Evolutionary conservation across 2,888 invertebrate species (phyloP), one percentile per base, ranked within the genome.

Genomic region (Apoda limacodes): DNA sequence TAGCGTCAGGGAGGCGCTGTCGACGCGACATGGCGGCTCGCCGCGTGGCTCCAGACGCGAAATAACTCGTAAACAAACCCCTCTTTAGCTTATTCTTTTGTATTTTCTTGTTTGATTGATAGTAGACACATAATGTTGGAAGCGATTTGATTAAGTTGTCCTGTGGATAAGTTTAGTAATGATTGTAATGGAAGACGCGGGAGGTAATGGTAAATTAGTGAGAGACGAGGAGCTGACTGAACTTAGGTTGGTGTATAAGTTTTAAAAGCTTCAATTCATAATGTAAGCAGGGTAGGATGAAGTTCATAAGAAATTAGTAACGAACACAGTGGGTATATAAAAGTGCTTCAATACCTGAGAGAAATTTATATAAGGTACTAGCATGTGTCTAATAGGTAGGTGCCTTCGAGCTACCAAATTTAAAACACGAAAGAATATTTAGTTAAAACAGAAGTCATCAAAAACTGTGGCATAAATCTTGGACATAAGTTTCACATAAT

Each of bases 1-100:
- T 54, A 57, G 55, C 57, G 34, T 29, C 37, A 13, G 31, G 27
- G 35, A 35, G 48, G 41, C 45, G 43, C 43, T 42, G 60, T 59
- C 57, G 42, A 35, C 52, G 56, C 39, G 50, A 48, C 45, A 35
- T 24, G 35, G 39, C 35, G 32, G 34, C 34, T n/a, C 34, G 40
- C 45, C 47, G 52, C 9, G 43, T 46, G 53, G 39, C 46, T 10
- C 15, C 22, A 35, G 43, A 47, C n/a, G n/a, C n/a, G n/a, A n/a
- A n/a, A n/a, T n/a, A n/a, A n/a, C n/a, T n/a, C 41, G 44, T 46
- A 46, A 48, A 45, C 49, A 46, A 29, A 39, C 41, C 35, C 39
- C 37, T 40, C 34, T 32, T 36, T 37, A 37, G n/a, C n/a, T 36
- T 35, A 33, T 36, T 42, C 43, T 42, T 46, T 42, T 42, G 39